Percentiles rank a stretch among this genome's conserved stretches.
These are phyloP conservation scores for Sparidentex hasta DNA, from an alignment of 2,797 vertebrate species.

Conservation along the genomic window DNA sequence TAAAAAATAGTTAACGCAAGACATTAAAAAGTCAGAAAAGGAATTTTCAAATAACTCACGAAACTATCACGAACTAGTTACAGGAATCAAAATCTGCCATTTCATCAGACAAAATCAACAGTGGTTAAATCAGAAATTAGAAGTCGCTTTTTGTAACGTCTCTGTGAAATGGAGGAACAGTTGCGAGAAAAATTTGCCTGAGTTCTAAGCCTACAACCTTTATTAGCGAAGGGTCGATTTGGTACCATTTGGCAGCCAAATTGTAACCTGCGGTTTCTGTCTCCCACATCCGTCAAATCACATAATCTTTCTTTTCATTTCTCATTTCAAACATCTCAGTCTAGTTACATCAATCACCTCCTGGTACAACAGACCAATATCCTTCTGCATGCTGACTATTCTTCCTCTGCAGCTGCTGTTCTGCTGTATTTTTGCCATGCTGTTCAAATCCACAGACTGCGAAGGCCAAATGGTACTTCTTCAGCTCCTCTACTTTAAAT, in stretches of 20 bases:
- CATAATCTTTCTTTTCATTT: background rate
- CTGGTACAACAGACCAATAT: conserved; percentile 40
- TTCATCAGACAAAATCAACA: background rate
- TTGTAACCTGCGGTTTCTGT: conserved; percentile 5
- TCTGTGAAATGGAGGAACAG: background rate
- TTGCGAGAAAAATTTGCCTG: background rate
- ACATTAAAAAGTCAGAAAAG: background rate
- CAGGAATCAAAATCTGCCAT: background rate
- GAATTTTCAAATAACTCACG: background rate
- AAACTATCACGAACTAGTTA: background rate
- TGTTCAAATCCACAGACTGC: conserved; percentile 29
- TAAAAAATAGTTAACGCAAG: background rate
- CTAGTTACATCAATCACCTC: conserved; percentile 27
- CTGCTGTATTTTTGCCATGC: conserved; percentile 21
- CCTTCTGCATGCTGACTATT: conserved; percentile 34
- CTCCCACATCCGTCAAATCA: background rate
- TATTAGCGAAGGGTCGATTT: background rate
- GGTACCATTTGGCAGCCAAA: conserved; percentile 4
- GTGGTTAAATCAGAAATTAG: background rate
- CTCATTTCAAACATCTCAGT: conserved; percentile 10
- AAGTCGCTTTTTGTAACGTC: background rate
- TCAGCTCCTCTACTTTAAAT: conserved; percentile 21
- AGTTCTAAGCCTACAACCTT: background rate
- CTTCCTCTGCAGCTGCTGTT: conserved; percentile 51
- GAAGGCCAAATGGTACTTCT: conserved; percentile 20